Conservation (phyloP, 2,888 invertebrate genomes). For the Nezara viridula region DNA sequence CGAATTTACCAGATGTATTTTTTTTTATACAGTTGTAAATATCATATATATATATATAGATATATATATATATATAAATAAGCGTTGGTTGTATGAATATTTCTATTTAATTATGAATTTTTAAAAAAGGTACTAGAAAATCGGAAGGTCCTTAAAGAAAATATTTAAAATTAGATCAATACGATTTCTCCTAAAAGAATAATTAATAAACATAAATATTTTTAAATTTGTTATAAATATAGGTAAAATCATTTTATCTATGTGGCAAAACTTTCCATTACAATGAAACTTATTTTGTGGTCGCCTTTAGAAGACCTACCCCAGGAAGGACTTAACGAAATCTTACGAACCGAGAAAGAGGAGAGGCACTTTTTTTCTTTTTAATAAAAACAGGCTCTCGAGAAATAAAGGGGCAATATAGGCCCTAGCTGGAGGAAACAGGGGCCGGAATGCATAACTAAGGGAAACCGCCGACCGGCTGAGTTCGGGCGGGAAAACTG, state of each 20-base stretch:
- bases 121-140: no score
- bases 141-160: no score
- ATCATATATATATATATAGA: no score
- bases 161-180: no score
- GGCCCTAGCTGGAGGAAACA: background rate
- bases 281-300: background rate
- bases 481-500: background rate
- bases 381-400: constrained; percentile 39
- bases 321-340: constrained; percentile 9
- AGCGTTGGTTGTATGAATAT: no score
- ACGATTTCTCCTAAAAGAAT: no score
- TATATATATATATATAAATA: no score
- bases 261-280: background rate
- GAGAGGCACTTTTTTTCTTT: constrained; percentile 16
- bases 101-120: no score
- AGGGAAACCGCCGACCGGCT: background rate
- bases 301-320: background rate
- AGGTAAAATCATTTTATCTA: background rate
- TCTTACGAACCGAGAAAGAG: constrained; percentile 29
- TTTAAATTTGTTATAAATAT: no score
- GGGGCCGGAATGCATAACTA: constrained; percentile 35
- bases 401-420: constrained; percentile 43
- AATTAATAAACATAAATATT: no score
- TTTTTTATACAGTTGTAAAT: no score
- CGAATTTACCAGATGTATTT: no score